Conservation (phyloP, 2,888 invertebrate genomes). For the Endomychus coccineus region DNA sequence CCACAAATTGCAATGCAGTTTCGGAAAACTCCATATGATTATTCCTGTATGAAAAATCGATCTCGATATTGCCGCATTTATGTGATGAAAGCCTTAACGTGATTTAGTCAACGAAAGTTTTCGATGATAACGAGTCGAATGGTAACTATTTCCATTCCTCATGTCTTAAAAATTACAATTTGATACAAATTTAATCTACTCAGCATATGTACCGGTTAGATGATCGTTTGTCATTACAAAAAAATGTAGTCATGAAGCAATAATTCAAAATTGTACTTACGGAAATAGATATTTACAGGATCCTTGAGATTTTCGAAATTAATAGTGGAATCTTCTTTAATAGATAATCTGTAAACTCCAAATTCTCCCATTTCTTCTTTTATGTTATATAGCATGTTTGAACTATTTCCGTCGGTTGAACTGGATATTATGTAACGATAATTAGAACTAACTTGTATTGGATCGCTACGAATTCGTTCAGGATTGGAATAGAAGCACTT, state of each 20-base stretch:
- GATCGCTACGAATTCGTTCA: not conserved
- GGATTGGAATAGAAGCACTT: no score
- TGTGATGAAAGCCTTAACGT: no score
- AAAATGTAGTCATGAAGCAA: not conserved
- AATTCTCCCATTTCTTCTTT: slow-evolving; percentile 58
- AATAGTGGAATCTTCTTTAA: slow-evolving; percentile 50
- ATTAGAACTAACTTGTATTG: slow-evolving; percentile 4
- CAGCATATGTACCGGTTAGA: no score
- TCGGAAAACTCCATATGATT: no score
- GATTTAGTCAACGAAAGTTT: no score
- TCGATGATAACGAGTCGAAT: no score
- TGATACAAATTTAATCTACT: no score
- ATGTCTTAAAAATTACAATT: not conserved
- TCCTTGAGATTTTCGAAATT: slow-evolving; percentile 50
- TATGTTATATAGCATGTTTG: slow-evolving; percentile 54
- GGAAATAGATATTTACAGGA: slow-evolving; percentile 64
- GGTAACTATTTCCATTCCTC: not conserved
- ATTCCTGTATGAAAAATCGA: no score
- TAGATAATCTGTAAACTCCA: slow-evolving; percentile 61
- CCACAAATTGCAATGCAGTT: no score
- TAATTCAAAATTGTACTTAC: slow-evolving; percentile 46
- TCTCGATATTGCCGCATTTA: no score
- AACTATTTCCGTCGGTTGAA: not conserved
- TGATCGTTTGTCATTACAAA: no score
- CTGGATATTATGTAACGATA: slow-evolving; percentile 22